Base-by-base conservation (phyloP, 2,113 vertebrate genomes). In the Panthera uncia region DNA sequence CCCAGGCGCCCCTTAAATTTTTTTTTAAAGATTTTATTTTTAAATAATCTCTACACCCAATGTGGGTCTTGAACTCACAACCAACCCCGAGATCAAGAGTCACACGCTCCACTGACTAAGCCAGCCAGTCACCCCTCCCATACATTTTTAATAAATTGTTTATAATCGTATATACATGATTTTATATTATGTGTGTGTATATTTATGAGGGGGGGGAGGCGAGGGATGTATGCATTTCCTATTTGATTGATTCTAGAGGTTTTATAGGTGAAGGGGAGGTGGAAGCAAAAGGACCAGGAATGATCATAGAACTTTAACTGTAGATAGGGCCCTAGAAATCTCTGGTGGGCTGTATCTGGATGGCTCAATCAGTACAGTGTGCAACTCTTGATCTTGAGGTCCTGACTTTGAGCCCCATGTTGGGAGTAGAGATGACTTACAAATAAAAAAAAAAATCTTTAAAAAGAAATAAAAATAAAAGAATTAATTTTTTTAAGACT, bases 161-260 rank as follows among this genome's bases (percentile, higher is more conserved):
- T 78, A 13, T 86, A 86, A 93, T 9, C 13, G 25, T 41, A 52
- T 93, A 83, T 74, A 48, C 41, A 41, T 55, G 45, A 7, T 78
- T 78, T 78, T 86, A 86, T 89, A 31, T 11, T 33, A 33, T 71
- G 4, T 15, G 0, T 91, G 7, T 31, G 11, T 50, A 48, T 25
- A 10, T 76, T 50, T 29, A 82, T 48, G 27, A 16, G 21, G 55
- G 18, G 18, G 10, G 0, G 18, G 11, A 0, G 0, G 57, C 2
- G 29, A 92, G 41, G 15, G 41, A 80, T 18, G 74, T 68, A 36
- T 12, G 36, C 16, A 73, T 89, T 93, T 68, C 74, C 45, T 57
- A 82, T 66, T 76, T 96, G 68, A 93, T 82, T 82, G 5, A 9
- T 82, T 93, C 69, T 94, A 79, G 90, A 45, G 80, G n/a, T 85